Evolutionary conservation across 2,888 invertebrate species (phyloP).

Genomic region (Nymphalis urticae): DNA sequence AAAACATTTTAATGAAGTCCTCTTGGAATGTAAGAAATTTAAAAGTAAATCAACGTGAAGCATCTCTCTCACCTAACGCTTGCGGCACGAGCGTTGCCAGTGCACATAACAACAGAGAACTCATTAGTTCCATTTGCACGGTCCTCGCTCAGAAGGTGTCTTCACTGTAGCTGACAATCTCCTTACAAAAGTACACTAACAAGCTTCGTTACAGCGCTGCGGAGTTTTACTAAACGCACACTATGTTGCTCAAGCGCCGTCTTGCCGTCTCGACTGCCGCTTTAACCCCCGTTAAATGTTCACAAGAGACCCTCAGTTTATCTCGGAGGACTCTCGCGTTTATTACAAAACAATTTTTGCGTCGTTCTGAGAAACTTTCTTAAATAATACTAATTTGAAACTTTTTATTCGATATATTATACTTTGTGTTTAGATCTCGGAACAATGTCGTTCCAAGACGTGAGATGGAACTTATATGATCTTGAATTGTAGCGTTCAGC

Average conservation of each 20-base stretch:
- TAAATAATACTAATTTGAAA: conserved; percentile 16
- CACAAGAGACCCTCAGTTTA: conserved; percentile 52
- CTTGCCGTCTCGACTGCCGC: conserved; percentile 42
- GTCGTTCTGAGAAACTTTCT: conserved; percentile 1
- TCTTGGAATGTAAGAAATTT: conserved; percentile 25
- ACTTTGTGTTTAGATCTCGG: background rate
- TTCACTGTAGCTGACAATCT: conserved; percentile 64
- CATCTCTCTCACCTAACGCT: conserved; percentile 62
- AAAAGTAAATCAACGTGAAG: conserved; percentile 43
- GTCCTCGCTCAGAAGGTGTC: conserved; percentile 60
- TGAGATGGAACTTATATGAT: conserved; percentile 49
- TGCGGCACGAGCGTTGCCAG: conserved; percentile 57
- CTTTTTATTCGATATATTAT: background rate
- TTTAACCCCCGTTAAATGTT: conserved; percentile 52
- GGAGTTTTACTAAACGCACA: conserved; percentile 65
- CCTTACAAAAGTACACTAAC: conserved; percentile 73
- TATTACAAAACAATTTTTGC: conserved; percentile 26
- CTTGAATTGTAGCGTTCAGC: conserved; percentile 20
- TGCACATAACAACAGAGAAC: conserved; percentile 66
- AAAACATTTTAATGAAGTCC: conserved; percentile 34
- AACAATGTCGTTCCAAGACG: conserved; percentile 41
- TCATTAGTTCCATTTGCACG: conserved; percentile 75
- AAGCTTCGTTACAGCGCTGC: conserved; percentile 70
- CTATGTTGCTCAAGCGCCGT: conserved; percentile 47
- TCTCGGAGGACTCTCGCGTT: conserved; percentile 31